A percentile compares a stretch with the other conserved stretches of the same genome.
phyloP scores from a whole-genome alignment of 2,888 invertebrate species.

The Philopedon plagiatum region DNA sequence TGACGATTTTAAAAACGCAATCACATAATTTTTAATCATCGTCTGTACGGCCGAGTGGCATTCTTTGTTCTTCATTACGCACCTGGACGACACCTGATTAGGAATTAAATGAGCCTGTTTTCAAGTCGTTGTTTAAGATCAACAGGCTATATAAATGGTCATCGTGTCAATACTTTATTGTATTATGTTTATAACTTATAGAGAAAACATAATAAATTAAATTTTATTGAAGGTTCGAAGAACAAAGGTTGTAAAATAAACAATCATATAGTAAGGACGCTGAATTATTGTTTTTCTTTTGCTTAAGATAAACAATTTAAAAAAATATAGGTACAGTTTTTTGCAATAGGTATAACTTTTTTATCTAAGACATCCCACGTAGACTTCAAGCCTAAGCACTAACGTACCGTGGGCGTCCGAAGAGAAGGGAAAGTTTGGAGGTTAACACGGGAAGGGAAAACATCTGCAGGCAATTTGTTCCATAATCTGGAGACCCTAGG shows the following conservation, averaged over 20 bases:
- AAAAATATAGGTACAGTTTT: no score
- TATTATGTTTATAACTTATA: neutral
- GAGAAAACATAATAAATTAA: neutral
- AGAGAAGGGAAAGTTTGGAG: no score
- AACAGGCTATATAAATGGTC: constrained; percentile 3
- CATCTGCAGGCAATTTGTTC: no score
- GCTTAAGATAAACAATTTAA: no score
- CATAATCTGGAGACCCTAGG: no score
- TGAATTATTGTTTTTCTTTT: no score
- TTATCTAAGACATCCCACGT: no score
- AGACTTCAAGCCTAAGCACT: no score
- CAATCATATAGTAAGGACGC: no score
- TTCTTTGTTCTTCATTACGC: constrained; percentile 46
- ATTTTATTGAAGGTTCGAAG: neutral
- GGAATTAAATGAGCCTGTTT: constrained; percentile 46
- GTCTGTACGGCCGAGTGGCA: constrained; percentile 44
- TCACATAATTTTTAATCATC: constrained; percentile 46
- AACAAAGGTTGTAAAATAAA: neutral
- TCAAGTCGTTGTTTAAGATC: neutral
- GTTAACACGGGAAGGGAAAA: no score
- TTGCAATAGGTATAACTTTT: no score
- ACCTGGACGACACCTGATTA: constrained; percentile 46
- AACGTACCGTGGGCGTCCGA: no score
- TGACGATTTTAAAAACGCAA: constrained; percentile 44
- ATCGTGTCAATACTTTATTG: neutral